Percentiles rank a stretch among this genome's conserved stretches.
Conservation (phyloP, 2,888 invertebrate genomes). For the Oxytorus armatus region DNA sequence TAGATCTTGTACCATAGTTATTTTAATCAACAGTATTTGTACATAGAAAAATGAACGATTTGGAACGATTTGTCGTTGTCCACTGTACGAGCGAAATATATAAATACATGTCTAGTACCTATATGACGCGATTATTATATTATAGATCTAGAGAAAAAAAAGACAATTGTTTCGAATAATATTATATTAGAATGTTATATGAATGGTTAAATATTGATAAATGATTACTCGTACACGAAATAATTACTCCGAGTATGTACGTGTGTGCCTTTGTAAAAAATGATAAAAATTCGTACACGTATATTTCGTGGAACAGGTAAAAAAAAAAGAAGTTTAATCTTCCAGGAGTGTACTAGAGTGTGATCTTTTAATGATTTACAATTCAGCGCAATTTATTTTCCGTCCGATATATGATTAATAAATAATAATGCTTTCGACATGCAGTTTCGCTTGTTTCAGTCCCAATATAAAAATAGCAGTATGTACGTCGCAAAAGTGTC, state of each 20-base stretch:
- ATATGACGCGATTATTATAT: constrained; percentile 41
- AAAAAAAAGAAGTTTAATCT: constrained; percentile 34
- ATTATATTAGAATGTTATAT: constrained; percentile 9
- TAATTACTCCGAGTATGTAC: constrained; percentile 3
- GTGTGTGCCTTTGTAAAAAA: constrained; percentile 21
- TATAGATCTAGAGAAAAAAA: constrained; percentile 29
- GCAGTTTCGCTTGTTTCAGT: too few species aligned
- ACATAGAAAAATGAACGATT: constrained; percentile 62
- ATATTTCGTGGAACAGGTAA: constrained; percentile 46
- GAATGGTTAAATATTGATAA: too few species aligned
- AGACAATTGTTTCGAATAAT: constrained; percentile 44
- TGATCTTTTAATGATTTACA: constrained; percentile 27
- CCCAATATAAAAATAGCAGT: too few species aligned
- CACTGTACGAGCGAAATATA: constrained; percentile 28
- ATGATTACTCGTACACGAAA: constrained; percentile 3
- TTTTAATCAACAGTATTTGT: constrained; percentile 71
- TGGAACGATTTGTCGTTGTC: constrained; percentile 24
- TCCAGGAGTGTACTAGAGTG: constrained; percentile 36
- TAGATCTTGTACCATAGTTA: constrained; percentile 54
- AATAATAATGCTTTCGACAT: too few species aligned
- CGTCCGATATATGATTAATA: constrained; percentile 59
- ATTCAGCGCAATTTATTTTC: constrained; percentile 43
- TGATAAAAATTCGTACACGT: constrained; percentile 8
- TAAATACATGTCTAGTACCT: constrained; percentile 30
- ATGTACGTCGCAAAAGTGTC: too few species aligned